These are phyloP conservation scores for Eumaeus atala DNA, from an alignment of 1,140 invertebrate genomes.

Conservation along the genomic window DNA sequence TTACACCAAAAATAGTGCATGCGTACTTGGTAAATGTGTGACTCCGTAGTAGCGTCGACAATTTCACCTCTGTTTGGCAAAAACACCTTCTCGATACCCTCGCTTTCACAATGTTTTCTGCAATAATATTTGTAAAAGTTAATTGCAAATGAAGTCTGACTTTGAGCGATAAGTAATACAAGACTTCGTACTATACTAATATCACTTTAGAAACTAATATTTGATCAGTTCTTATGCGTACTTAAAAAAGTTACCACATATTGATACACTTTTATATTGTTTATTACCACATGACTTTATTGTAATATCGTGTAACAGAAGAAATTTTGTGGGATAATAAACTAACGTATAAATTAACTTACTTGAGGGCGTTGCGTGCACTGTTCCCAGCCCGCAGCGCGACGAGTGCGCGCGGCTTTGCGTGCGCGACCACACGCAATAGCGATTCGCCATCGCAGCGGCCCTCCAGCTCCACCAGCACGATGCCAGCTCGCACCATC, in stretches of 20 bases:
- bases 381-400: constrained; percentile 57
- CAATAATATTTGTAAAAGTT: constrained; percentile 19
- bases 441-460: constrained; percentile 98
- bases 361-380: constrained; percentile 34
- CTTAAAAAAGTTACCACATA: too few species aligned
- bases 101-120: constrained; percentile 63
- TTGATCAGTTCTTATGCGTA: too few species aligned
- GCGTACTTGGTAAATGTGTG: constrained; percentile 96
- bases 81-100: constrained; percentile 84
- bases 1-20: too few species aligned
- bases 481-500: constrained; percentile 88
- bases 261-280: too few species aligned
- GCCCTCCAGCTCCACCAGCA: constrained; percentile 99
- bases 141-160: too few species aligned
- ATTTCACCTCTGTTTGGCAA: constrained; percentile 88
- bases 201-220: too few species aligned
- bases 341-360: too few species aligned
- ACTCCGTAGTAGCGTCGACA: constrained; percentile 97
- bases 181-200: too few species aligned
- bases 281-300: too few species aligned
- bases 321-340: too few species aligned
- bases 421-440: constrained; percentile 90
- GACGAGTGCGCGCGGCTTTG: constrained; percentile 88
- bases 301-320: too few species aligned
- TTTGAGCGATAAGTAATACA: too few species aligned